phyloP scores from a whole-genome alignment of 35 echinoderm and acorn worm species.

The Ptychodera flava region DNA sequence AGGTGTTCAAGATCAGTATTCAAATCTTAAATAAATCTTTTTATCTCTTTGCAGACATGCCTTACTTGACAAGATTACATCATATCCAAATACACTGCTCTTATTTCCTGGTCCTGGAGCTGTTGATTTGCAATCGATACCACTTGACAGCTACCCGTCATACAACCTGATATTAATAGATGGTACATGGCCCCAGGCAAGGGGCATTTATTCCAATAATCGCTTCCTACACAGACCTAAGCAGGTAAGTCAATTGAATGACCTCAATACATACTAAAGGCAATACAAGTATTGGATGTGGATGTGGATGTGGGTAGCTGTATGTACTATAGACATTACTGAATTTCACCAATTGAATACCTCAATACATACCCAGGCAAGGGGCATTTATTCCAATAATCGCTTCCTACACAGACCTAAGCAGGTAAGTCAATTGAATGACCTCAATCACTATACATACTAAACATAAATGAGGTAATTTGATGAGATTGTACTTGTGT shows the following conservation, averaged over 20 bases:
- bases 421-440: slow-evolving; percentile 62
- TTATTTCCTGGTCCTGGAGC: slow-evolving; percentile 87
- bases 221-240: slow-evolving; percentile 47
- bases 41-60: slow-evolving; percentile 43
- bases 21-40: no score
- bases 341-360: no score
- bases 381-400: slow-evolving; percentile 71
- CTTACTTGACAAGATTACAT: slow-evolving; percentile 53
- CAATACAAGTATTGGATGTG: no score
- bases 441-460: no score
- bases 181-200: slow-evolving; percentile 94
- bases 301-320: no score
- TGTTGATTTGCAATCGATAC: slow-evolving; percentile 57
- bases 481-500: no score
- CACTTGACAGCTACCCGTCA: slow-evolving; percentile 17
- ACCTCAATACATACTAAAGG: slow-evolving; percentile 1
- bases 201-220: slow-evolving; percentile 71
- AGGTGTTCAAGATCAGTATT: no score
- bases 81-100: slow-evolving; percentile 60
- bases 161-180: slow-evolving; percentile 87
- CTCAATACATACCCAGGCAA: no score
- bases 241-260: slow-evolving; percentile 48
- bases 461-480: no score
- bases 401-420: slow-evolving; percentile 47
- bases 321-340: no score